These are phyloP conservation scores for Cygnus buccinator DNA, from an alignment of 2,113 vertebrate genomes.

Conservation along the genomic window DNA sequence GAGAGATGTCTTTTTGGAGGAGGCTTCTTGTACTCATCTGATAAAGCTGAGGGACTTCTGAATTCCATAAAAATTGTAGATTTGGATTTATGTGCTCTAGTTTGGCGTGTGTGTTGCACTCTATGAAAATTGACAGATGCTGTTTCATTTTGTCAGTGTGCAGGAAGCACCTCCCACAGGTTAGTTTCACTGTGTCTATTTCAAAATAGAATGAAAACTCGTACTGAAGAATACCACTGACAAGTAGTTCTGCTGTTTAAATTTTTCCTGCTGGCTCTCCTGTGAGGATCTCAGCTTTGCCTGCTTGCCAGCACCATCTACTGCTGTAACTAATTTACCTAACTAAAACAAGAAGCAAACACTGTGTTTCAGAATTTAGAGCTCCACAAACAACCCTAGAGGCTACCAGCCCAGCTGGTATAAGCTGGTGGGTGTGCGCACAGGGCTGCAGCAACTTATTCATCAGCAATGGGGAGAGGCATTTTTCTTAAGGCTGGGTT, in stretches of 20 bases:
- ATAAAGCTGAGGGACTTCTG: background rate
- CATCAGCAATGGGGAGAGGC: background rate
- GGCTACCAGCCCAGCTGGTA: background rate
- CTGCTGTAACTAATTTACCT: slow-evolving; percentile 12
- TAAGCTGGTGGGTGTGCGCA: background rate
- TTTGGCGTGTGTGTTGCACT: background rate
- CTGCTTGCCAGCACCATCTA: background rate
- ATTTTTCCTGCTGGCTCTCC: background rate
- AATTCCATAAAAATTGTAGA: background rate
- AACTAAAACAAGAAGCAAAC: background rate
- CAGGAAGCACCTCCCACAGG: slow-evolving; percentile 53
- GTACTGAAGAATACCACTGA: background rate
- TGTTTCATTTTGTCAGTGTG: slow-evolving; percentile 30
- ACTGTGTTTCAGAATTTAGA: background rate
- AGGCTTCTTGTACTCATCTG: background rate
- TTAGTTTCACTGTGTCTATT: background rate
- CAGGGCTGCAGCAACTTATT: background rate
- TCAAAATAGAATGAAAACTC: slow-evolving; percentile 10
- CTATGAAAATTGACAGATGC: slow-evolving; percentile 32
- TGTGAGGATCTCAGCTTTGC: background rate
- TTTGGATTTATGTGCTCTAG: background rate
- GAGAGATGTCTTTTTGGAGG: background rate
- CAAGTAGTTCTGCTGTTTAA: background rate
- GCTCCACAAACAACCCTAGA: background rate
- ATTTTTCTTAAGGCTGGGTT: background rate